Conservation (phyloP, 2,888 invertebrate species). For the Catocala nupta region DNA sequence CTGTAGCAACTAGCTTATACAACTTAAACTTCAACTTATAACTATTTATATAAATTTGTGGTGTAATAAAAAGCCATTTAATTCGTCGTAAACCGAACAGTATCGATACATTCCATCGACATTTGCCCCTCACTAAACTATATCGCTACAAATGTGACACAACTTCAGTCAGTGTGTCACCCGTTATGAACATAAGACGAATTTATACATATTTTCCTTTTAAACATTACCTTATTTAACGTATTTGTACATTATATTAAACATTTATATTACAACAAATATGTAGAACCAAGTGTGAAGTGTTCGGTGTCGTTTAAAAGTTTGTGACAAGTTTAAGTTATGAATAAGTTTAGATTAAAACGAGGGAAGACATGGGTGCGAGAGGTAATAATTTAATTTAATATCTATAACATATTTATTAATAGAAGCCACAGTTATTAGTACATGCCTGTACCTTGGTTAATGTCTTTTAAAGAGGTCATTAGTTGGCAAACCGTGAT, state of each 20-base stretch:
- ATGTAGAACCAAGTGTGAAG: slow-evolving; percentile 30
- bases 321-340: slow-evolving; percentile 44
- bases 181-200: slow-evolving; percentile 45
- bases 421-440: no score
- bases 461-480: no score
- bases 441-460: no score
- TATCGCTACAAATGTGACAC: slow-evolving; percentile 47
- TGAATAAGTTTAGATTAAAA: slow-evolving; percentile 68
- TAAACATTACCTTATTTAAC: slow-evolving; percentile 37
- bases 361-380: slow-evolving; percentile 79
- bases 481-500: no score
- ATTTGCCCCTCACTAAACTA: slow-evolving; percentile 42
- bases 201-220: slow-evolving; percentile 45
- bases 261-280: slow-evolving; percentile 24
- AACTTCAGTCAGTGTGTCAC: slow-evolving; percentile 56
- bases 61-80: background rate
- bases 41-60: no score
- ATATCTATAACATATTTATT: background rate
- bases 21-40: no score
- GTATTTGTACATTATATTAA: slow-evolving; percentile 22
- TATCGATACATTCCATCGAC: slow-evolving; percentile 27
- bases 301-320: slow-evolving; percentile 15
- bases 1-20: no score
- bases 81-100: background rate
- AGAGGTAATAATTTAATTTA: slow-evolving; percentile 62